These are phyloP conservation scores for Sardinella longiceps DNA, from an alignment of 2,797 vertebrate species.

Conservation along the genomic window DNA sequence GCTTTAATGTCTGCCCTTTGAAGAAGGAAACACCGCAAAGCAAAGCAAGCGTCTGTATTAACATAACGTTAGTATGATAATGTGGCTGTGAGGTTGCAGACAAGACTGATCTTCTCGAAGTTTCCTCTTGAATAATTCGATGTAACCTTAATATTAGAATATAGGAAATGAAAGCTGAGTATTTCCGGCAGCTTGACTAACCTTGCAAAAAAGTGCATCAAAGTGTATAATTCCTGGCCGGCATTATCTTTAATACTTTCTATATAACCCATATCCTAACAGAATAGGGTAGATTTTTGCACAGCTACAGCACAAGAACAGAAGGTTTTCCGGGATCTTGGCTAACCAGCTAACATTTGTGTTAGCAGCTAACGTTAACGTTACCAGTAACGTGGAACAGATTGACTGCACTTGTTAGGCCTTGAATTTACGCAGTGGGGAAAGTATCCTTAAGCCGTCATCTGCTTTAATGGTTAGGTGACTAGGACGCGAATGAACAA, in stretches of 20 bases:
- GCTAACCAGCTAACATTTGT: not conserved
- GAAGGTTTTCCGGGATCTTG: not conserved
- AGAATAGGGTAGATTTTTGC: not conserved
- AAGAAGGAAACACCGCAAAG: too few species aligned
- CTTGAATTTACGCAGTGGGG: not conserved
- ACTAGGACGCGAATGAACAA: not conserved
- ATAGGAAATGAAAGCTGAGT: too few species aligned
- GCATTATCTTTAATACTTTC: not conserved
- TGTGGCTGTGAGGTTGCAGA: conserved; percentile 31
- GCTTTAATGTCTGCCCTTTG: not conserved
- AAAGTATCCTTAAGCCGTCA: not conserved
- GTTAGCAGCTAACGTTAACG: not conserved
- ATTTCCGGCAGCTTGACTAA: too few species aligned
- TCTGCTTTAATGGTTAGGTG: not conserved
- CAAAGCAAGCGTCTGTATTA: too few species aligned
- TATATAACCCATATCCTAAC: not conserved
- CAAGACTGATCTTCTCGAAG: conserved; percentile 50
- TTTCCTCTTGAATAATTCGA: conserved; percentile 43
- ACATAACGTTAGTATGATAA: not conserved
- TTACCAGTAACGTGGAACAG: not conserved
- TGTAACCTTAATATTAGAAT: not conserved
- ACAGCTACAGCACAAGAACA: too few species aligned
- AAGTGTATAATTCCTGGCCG: not conserved
- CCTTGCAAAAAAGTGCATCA: too few species aligned
- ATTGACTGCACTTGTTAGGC: not conserved